Evolutionary conservation across 2,113 vertebrate species (phyloP).

Genomic region (Pyrgilauda ruficollis): DNA sequence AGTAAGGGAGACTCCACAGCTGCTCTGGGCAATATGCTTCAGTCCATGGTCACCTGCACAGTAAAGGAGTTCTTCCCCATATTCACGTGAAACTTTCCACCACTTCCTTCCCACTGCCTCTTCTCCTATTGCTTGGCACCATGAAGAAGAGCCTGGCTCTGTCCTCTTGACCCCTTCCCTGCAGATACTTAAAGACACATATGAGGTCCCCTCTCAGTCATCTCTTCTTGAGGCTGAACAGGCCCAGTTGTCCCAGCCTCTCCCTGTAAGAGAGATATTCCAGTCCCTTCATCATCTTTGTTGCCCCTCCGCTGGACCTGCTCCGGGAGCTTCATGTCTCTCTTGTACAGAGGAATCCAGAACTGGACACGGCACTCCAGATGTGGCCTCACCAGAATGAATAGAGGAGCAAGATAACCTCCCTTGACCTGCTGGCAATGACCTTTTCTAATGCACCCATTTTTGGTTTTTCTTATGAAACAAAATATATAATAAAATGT

Average conservation of each 20-base stretch:
- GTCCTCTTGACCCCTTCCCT: too few species aligned
- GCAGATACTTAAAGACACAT: rapidly evolving
- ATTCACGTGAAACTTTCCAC: not conserved
- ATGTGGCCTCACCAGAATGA: not conserved
- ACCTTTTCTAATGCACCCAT: not conserved
- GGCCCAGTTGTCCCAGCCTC: not conserved
- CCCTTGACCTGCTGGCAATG: not conserved
- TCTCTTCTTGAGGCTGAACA: not conserved
- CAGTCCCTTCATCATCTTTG: not conserved
- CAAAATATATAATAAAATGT: not conserved
- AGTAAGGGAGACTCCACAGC: not conserved
- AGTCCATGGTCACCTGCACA: not conserved
- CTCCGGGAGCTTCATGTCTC: not conserved
- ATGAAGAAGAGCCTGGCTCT: not conserved
- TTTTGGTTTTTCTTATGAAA: not conserved
- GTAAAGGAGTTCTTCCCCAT: not conserved
- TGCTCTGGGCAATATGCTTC: not conserved
- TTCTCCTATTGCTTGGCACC: not conserved
- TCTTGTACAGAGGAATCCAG: not conserved
- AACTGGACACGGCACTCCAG: not conserved
- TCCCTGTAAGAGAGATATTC: not conserved
- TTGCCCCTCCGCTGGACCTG: not conserved
- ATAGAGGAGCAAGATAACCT: not conserved
- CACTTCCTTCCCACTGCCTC: not conserved
- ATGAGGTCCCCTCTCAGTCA: not conserved